Evolutionary conservation across 92 coral and sea anemone species (phyloP), one percentile per base, ranked within the genome.

Genomic region (Porites lobata): DNA sequence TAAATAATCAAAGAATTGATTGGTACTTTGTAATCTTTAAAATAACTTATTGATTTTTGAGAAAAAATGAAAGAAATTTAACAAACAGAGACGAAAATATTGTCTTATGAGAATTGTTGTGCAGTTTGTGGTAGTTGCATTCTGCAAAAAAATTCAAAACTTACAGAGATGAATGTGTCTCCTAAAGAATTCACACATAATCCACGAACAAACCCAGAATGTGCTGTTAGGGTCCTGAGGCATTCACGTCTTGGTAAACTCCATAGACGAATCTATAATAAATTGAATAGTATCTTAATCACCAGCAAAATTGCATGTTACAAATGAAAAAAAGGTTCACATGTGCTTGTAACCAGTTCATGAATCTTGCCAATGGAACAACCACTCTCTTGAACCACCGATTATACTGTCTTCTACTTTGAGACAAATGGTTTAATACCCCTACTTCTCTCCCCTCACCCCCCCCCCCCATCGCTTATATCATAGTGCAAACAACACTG

Each of bases 161-260:
- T 94, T 89, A 96, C 99, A 19, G 99, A 94, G 72, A 92, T 79
- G 53, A 96, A 96, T 10, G 91, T 72, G n/a, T 95, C 93, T 75
- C 96, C 99, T 66, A 82, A 73, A 14, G 96, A 97, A 10, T 80
- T 85, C 13, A 91, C 95, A 77, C 98, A 94, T 32, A 96, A 74
- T 19, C 99, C 99, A 90, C 99, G 84, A 13, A 96, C 98, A 94
- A 96, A 96, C 9, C 99, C 98, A 68, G 90, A 92, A 78, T 97
- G 99, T 32, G 99, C 98, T n/a, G 95, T 90, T 14, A 94, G 76
- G 19, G 98, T 94, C 71, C 77, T 88, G 1, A 97, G 75, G 82
- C 99, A 94, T 61, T 94, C 96, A 72, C 91, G 89, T 85, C 86
- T 88, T 8, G 98, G 92, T 50, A 97, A 95, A 82, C 93, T 94